These are phyloP conservation scores for Eristalinus sepulchralis DNA, from an alignment of 2,888 invertebrate species.

Conservation along the genomic window DNA sequence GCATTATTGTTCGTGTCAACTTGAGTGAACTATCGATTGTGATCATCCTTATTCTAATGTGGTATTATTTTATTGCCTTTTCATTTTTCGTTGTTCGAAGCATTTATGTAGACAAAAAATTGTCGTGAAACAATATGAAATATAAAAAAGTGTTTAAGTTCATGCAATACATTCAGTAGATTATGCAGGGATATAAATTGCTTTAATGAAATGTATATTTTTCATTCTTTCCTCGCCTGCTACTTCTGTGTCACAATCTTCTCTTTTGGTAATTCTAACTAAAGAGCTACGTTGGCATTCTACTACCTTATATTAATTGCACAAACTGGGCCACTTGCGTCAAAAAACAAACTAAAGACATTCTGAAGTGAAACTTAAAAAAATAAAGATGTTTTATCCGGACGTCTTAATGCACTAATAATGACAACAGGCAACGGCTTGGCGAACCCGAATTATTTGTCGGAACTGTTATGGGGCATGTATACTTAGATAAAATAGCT, in stretches of 20 bases:
- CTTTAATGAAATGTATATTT: slow-evolving; percentile 43
- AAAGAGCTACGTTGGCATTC: slow-evolving; percentile 68
- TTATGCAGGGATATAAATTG: slow-evolving; percentile 36
- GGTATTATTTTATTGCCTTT: not conserved
- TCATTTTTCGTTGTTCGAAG: not conserved
- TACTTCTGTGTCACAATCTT: slow-evolving; percentile 58
- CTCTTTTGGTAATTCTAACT: slow-evolving; percentile 60
- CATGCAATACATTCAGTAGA: not conserved
- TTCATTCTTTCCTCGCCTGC: slow-evolving; percentile 39
- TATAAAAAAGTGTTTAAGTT: not conserved
- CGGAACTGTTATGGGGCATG: slow-evolving; percentile 6
- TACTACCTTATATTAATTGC: slow-evolving; percentile 64
- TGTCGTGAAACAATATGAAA: not conserved
- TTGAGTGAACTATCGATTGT: not conserved
- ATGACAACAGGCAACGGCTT: slow-evolving; percentile 10
- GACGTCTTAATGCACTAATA: slow-evolving; percentile 3
- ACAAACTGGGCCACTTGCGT: slow-evolving; percentile 70
- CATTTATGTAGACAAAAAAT: not conserved
- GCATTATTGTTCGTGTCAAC: not conserved
- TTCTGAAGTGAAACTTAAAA: slow-evolving; percentile 32
- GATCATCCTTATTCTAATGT: not conserved
- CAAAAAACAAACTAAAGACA: slow-evolving; percentile 62
- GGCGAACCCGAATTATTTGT: slow-evolving; percentile 16
- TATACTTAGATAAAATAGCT: slow-evolving; percentile 1
- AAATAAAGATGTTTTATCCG: slow-evolving; percentile 20